Base-by-base conservation (phyloP, 35 echinoderm and acorn worm genomes). In the Apostichopus japonicus region DNA sequence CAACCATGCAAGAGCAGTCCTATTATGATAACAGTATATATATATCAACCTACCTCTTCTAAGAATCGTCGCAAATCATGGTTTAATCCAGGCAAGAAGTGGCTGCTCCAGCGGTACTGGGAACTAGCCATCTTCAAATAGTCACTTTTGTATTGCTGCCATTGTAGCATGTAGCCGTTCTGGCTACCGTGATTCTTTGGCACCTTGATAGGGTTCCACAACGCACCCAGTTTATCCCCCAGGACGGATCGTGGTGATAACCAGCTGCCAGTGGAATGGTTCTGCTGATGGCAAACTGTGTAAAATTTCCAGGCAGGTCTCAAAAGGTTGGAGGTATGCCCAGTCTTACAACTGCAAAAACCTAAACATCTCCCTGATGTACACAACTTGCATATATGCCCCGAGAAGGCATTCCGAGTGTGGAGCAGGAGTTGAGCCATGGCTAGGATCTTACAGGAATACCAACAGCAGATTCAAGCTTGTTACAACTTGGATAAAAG, bases 121-220 rank as follows among this genome's bases (percentile, higher is more conserved):
- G 77, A 17, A n/a, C 23, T 73, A 78, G 90, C 72, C 90, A 77
- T 78, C 90, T 91, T 91, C 76, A 91, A 91, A 79, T 91, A 91
- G n/a, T 91, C 76, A 24, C 90, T 91, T 79, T 91, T 91, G 55
- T 91, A 91, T 53, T 79, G 71, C 58, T 91, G 90, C 90, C 90
- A 91, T 67, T 91, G 90, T 56, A 91, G 19, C 90, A 91, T 91
- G 77, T 91, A 91, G 72, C 90, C 62, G n/a, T 51, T 89, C 10
- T 73, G 86, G 63, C 24, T 53, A 67, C 62, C 3, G 51, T 73
- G 86, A 14, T 65, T 44, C 33, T 54, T 51, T 67, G 86, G 86
- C 86, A 84, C 81, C 54, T 58, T 84, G 6, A 10, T 14, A 52
- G 62, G 86, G 17, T 73, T 67, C 86, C 86, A 89, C 86, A 89